phyloP scores from a whole-genome alignment of 2,888 invertebrate genomes.

The Pandemis corylana region DNA sequence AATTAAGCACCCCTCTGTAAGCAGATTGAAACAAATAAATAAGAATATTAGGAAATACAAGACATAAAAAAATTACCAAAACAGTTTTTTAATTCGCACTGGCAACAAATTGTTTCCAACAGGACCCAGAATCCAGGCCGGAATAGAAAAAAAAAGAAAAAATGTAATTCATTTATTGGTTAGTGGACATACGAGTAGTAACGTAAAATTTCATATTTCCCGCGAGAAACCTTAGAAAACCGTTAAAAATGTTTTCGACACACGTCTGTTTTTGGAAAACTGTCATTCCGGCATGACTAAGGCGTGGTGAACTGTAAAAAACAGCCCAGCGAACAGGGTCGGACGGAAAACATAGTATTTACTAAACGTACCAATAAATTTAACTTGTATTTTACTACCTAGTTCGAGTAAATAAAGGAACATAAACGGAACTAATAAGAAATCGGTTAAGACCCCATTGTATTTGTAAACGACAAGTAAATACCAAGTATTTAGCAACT shows the following conservation, averaged over 20 bases:
- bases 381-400: not conserved
- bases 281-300: too few relatives aligned
- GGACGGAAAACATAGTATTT: not conserved
- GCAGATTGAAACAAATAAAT: conserved; percentile 3
- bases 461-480: not conserved
- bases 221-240: too few relatives aligned
- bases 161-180: too few relatives aligned
- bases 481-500: not conserved
- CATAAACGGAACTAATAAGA: not conserved
- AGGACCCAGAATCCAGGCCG: too few relatives aligned
- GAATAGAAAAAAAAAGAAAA: too few relatives aligned
- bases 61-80: not conserved
- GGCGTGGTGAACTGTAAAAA: not conserved
- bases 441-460: not conserved
- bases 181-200: too few relatives aligned
- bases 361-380: not conserved
- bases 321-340: not conserved
- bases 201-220: too few relatives aligned
- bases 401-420: not conserved
- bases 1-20: conserved; percentile 84
- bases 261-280: too few relatives aligned
- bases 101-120: not conserved
- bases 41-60: not conserved
- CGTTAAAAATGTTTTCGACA: too few relatives aligned
- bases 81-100: not conserved